phyloP scores from a whole-genome alignment of 2,888 invertebrate genomes.

The Nomada ferruginata region DNA sequence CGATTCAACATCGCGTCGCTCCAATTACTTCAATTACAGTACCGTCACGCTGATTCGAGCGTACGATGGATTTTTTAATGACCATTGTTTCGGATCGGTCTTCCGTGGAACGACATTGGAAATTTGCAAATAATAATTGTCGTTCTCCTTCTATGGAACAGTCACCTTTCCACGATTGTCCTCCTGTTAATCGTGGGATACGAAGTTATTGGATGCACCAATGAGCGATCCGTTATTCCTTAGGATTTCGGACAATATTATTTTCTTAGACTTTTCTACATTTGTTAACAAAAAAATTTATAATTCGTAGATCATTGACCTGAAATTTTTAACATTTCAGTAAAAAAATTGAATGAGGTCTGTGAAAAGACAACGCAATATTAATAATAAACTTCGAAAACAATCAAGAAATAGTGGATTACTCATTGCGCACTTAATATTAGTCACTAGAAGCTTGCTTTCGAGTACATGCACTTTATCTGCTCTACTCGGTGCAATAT shows the following conservation, averaged over 20 bases:
- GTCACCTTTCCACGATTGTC: neutral
- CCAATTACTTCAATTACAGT: conserved; percentile 60
- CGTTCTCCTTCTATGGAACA: neutral
- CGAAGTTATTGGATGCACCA: neutral
- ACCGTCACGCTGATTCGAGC: conserved; percentile 52
- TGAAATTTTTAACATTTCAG: no score
- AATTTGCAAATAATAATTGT: conserved; percentile 30
- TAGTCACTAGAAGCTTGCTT: neutral
- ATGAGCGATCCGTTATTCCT: no score
- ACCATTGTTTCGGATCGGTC: conserved; percentile 40
- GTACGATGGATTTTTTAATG: conserved; percentile 47
- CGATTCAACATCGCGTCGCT: conserved; percentile 39
- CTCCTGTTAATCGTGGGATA: neutral
- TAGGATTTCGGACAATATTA: no score
- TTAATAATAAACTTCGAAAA: no score
- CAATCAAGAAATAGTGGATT: no score
- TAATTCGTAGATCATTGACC: no score
- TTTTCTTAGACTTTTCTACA: no score
- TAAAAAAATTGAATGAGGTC: no score
- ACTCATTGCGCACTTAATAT: no score
- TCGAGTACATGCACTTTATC: neutral
- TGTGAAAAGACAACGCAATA: no score
- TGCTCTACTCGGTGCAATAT: neutral
- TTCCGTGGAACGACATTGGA: conserved; percentile 26
- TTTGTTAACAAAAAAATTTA: no score